Evolutionary conservation across 2,888 invertebrate species (phyloP).

Genomic region (Drosophila kambysellisi): DNA sequence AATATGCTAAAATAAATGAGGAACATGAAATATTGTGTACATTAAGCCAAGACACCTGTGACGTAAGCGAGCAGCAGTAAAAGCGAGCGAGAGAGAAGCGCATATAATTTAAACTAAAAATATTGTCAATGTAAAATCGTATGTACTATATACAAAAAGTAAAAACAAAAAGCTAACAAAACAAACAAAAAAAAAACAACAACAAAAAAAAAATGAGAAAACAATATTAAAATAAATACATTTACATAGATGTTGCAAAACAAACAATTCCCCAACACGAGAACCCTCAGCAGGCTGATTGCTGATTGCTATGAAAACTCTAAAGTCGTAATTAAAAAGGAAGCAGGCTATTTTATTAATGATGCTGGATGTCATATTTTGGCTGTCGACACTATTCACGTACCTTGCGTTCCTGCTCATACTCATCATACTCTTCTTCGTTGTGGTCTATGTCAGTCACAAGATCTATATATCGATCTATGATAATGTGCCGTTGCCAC

Average conservation of each 20-base stretch:
- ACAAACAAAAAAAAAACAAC: slow-evolving; percentile 36
- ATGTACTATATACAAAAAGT: slow-evolving; percentile 68
- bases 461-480: slow-evolving; percentile 83
- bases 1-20: slow-evolving; percentile 13
- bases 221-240: slow-evolving; percentile 66
- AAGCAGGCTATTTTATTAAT: slow-evolving; percentile 50
- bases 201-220: slow-evolving; percentile 13
- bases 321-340: neutral
- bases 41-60: slow-evolving; percentile 27
- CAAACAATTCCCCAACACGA: neutral
- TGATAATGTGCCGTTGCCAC: slow-evolving; percentile 79
- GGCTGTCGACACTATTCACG: slow-evolving; percentile 84
- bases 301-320: neutral
- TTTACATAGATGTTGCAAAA: slow-evolving; percentile 79
- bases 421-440: slow-evolving; percentile 82
- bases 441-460: slow-evolving; percentile 83
- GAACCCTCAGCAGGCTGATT: neutral
- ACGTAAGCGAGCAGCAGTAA: slow-evolving; percentile 3
- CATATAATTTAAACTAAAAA: slow-evolving; percentile 64
- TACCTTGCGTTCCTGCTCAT: slow-evolving; percentile 82
- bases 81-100: slow-evolving; percentile 19
- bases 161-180: slow-evolving; percentile 44
- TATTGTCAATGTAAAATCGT: slow-evolving; percentile 77
- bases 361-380: slow-evolving; percentile 82
- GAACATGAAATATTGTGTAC: slow-evolving; percentile 19